Evolutionary conservation across 2,888 invertebrate genomes (phyloP), one percentile per base, ranked within the genome.

Genomic region (Argyresthia goedartella): DNA sequence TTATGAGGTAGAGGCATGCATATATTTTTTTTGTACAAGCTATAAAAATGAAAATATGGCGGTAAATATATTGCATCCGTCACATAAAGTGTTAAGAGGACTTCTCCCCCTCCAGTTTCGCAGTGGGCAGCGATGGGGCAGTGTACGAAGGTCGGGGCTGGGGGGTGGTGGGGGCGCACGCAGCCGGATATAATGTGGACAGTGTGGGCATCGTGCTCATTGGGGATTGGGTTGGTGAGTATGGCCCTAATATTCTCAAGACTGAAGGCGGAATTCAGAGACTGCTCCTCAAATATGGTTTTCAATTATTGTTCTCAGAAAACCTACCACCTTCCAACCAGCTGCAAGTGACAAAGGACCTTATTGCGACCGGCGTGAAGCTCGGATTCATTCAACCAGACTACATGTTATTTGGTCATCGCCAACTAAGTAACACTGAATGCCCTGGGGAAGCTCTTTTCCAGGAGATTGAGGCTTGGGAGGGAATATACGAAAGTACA

Each of bases 61-160:
- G 14, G 9, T 13, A 10, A 13, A 7, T 44, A 10, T 8, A 13
- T 13, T n/a, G n/a, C n/a, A n/a, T n/a, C n/a, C n/a, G n/a, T n/a
- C n/a, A n/a, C n/a, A n/a, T n/a, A n/a, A n/a, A n/a, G n/a, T n/a
- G n/a, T n/a, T n/a, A n/a, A n/a, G n/a, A n/a, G n/a, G n/a, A n/a
- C n/a, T 9, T 93, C 54, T 39, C 8, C 8, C 39, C 8, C 8
- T 39, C 71, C 66, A 93, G 90, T 66, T 94, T 93, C 64, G 89
- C 89, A 2, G 88, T 93, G n/a, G 93, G 93, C 0, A 91, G 93
- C 10, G 93, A 94, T 63, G 92, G 92, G 0, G 78, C 85, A 4
- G 91, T 89, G 9, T 93, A 92, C 67, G 89, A 89, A 55, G 93
- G 92, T 1, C 87, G 93, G 4, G 92, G 93, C 1, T 94, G 93